phyloP scores from a whole-genome alignment of 2,888 invertebrate genomes.

The Amiota minor region DNA sequence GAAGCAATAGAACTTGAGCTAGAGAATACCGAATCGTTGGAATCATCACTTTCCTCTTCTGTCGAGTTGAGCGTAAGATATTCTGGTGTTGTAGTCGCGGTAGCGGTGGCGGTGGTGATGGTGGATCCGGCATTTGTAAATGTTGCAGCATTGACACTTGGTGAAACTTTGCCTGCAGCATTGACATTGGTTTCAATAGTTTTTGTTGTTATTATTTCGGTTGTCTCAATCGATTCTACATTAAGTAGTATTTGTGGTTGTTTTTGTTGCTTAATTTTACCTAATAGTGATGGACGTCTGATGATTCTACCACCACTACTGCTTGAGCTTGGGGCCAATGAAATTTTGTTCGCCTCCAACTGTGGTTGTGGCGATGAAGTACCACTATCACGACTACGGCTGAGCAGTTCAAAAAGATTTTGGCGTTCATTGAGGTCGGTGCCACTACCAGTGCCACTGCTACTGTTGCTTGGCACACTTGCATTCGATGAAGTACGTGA shows the following conservation, averaged over 20 bases:
- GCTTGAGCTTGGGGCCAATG: constrained; percentile 31
- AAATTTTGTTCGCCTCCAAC: constrained; percentile 49
- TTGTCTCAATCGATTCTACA: constrained; percentile 68
- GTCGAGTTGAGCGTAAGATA: constrained; percentile 38
- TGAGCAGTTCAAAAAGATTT: constrained; percentile 60
- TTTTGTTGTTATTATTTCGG: constrained; percentile 67
- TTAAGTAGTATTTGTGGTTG: constrained; percentile 65
- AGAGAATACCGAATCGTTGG: constrained; percentile 73
- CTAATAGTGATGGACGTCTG: constrained; percentile 45
- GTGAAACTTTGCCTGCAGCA: constrained; percentile 17
- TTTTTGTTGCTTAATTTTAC: constrained; percentile 50
- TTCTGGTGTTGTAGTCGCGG: constrained; percentile 40
- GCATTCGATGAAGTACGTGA: constrained; percentile 71
- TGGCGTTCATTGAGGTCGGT: constrained; percentile 52
- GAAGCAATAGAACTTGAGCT: constrained; percentile 72
- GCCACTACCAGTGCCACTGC: constrained; percentile 52
- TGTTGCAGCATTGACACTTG: constrained; percentile 17
- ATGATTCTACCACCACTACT: constrained; percentile 8
- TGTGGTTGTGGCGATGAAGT: constrained; percentile 73
- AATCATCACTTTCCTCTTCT: constrained; percentile 72
- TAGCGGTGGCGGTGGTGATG: background rate
- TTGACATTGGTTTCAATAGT: constrained; percentile 62
- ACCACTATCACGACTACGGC: constrained; percentile 72
- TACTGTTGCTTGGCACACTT: constrained; percentile 67
- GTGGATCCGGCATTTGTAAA: constrained; percentile 5